Evolutionary conservation across 53 echinoderm and acorn worm species (phyloP), one percentile per base, ranked within the genome.

Genomic region (Echinometra lucunter): DNA sequence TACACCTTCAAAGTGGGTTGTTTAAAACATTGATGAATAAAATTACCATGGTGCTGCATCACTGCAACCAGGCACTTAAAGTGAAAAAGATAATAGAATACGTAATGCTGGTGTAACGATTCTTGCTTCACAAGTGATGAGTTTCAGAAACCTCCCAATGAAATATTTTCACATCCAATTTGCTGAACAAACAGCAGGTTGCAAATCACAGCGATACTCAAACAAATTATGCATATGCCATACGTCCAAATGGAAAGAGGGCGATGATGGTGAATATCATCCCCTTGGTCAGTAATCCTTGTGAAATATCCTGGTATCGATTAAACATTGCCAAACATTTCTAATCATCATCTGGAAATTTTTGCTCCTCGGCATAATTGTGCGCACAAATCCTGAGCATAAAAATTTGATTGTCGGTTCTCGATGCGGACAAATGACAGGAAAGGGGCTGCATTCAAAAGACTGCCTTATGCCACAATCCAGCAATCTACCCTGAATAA

Each of bases 401-500:
- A 78, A 78, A 72, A 21, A 78, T 75, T 23, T 42, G 42, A 78
- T 23, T 23, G 42, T 78, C 78, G 1, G 18, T 15, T 30, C 32
- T 10, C 38, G 17, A 42, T 38, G 78, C 40, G 1, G 35, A 78
- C 38, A 17, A 3, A 6, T 40, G 42, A 40, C 6, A 19, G 42
- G 78, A 42, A 78, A 42, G 38, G 44, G 42, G 42, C 19, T 21
- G 12, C 42, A n/a, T n/a, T n/a, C n/a, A 40, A 42, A 78, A 42
- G 38, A 40, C 18, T 32, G 2, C 35, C 78, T 78, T 19, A 30
- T 13, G 30, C 28, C 49, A 28, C 85, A 17, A 85, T 27, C 85
- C 30, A 85, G 85, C 85, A 37, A 85, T 85, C 85, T 49, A 47
- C 45, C 28, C 13, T n/a, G 85, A n/a, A n/a, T 47, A 85, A 45